Base-by-base conservation (phyloP, 2,797 vertebrate genomes). In the Lycodopsis pacificus region DNA sequence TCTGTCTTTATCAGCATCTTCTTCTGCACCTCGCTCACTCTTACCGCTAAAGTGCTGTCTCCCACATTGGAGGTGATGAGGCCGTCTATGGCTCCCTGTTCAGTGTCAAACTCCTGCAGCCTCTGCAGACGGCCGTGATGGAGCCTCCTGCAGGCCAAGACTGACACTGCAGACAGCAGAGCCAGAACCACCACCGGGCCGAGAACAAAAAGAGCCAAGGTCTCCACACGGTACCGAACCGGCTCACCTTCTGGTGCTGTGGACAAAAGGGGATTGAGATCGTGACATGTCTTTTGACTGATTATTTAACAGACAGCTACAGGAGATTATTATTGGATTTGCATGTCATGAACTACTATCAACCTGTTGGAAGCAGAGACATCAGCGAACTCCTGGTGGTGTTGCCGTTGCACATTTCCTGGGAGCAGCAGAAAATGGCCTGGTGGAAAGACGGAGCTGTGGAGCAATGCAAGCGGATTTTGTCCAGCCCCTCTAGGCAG, bases 11-110 rank as follows among this genome's bases (percentile, higher is more conserved):
- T 32, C 30, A 5, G 6, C 30, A 32, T 32, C 30, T 30, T 30
- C 4, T 30, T 30, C 30, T 30, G 30, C 30, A 5, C 30, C 20
- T 32, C 34, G 40, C 5, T 65, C 10, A 9, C 5, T 53, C 88
- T 80, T 88, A 96, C 95, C 25, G 95, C 95, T 89, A 96, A 93
- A 54, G 95, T 96, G 93, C 94, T 93, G 89, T 96, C 95, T 69
- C 95, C 95, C 56, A 95, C 91, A 44, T 94, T 96, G 79, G 95
- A 94, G 68, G 93, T 88, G 76, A 96, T 96, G 85, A 96, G 95
- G 25, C 95, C 95, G 0, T 96, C 96, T 36, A 95, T 89, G 79
- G 94, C 91, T 53, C 95, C 93, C 78, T 94, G 93, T 83, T 96
- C 94, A 0, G 92, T 90, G 83, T 95, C 95, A 53, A 93, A 94